Evolutionary conservation across 2,113 vertebrate species (phyloP), one percentile per base, ranked within the genome.

Genomic region (Charadrius vociferus): DNA sequence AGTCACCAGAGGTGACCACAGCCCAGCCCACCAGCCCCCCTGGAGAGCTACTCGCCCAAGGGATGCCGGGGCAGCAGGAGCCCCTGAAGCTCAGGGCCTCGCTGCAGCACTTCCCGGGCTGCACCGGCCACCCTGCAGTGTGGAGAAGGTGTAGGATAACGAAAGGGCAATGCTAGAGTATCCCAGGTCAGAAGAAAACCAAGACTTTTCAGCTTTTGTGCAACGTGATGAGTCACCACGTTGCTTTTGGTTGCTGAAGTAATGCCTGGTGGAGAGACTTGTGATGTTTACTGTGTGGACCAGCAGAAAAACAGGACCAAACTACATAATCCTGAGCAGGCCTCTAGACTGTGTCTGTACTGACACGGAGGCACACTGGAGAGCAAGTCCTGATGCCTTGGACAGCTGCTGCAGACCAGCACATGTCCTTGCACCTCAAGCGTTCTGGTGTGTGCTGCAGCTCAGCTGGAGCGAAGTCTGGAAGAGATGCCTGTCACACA

Each of bases 21-120:
- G n/a, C 34, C 30, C 21, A 21, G 7, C 15, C 14, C 9, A 23
- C 43, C 4, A 1, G 6, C 13, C 17, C 2, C 21, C 12, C 22
- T 1, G 39, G 12, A 43, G 22, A 56, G n/a, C 50, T 14, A 32
- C 55, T 24, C 6, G 49, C 45, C 53, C 17, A 22, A 10, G 7
- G 17, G 6, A 13, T 0, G 0, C 0, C 0, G 43, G 39, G 12
- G 20, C 10, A 24, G 47, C 55, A 59, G 30, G 22, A 90, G 39
- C 20, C 47, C 7, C 29, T 18, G 39, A 39, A n/a, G 71, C 70
- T 70, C 52, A 37, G 53, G 20, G 14, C 47, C 74, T 53, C 2
- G 1, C 56, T 7, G 23, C 58, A 34, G 23, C 58, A 1, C 59
- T 18, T 32, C n/a, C 10, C 1, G 2, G 7, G 37, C 79, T n/a